A percentile compares a stretch with the other conserved stretches of the same genome.
phyloP scores from a whole-genome alignment of 2,113 vertebrate genomes.

The Ailurus styani region DNA sequence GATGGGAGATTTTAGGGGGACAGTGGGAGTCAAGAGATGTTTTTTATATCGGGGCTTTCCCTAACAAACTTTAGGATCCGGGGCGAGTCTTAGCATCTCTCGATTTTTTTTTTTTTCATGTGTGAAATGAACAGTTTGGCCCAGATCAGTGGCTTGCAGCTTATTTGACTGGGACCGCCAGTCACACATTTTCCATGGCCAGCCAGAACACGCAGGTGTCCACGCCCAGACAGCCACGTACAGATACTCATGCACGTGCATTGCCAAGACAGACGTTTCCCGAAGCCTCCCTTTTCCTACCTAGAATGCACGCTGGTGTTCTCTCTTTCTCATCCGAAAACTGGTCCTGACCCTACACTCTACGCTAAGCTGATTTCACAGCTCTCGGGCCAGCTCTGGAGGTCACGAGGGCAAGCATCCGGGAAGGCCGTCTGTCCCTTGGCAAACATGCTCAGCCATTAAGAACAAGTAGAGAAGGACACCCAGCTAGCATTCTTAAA shows the following conservation, averaged over 20 bases:
- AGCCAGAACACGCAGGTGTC: accelerated
- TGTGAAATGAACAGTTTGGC: not conserved
- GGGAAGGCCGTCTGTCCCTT: not conserved
- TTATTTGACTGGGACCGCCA: not conserved
- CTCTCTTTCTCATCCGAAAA: not conserved
- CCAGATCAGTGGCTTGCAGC: not conserved
- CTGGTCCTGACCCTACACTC: not conserved
- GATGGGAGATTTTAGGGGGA: not conserved
- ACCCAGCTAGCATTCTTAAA: not conserved
- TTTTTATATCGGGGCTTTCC: not conserved
- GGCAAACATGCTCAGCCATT: not conserved
- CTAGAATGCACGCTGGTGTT: not conserved
- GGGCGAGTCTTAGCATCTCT: not conserved
- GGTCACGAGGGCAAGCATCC: not conserved
- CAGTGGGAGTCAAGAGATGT: accelerated
- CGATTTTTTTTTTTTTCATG: not conserved
- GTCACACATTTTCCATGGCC: not conserved
- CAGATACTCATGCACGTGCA: accelerated
- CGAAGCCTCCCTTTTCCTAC: not conserved
- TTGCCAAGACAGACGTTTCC: not conserved
- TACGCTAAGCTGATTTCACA: not conserved
- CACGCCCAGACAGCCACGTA: accelerated
- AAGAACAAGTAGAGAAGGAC: not conserved
- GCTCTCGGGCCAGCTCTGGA: not conserved
- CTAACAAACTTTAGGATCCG: not conserved